Percentiles rank a stretch among this genome's conserved stretches.
Evolutionary conservation across 2,888 invertebrate species (phyloP).

Genomic region (Euproctis similis): DNA sequence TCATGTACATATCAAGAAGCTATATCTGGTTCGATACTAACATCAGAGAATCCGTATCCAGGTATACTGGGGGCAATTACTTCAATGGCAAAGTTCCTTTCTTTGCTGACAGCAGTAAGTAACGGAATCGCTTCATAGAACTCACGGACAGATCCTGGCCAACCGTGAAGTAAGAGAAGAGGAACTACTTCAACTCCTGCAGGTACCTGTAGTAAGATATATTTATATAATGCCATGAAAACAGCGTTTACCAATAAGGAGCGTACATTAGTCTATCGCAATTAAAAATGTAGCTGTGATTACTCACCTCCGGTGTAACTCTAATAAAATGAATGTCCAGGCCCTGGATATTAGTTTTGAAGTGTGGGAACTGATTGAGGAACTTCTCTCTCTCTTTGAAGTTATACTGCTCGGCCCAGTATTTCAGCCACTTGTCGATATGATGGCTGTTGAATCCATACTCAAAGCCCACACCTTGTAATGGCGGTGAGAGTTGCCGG

Average conservation of each 20-base stretch:
- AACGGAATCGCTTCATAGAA: constrained; percentile 83
- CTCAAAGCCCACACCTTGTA: constrained; percentile 82
- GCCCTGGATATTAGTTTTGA: constrained; percentile 83
- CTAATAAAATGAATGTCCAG: constrained; percentile 76
- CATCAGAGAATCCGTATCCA: constrained; percentile 64
- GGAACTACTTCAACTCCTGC: constrained; percentile 71
- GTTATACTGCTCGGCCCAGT: constrained; percentile 87
- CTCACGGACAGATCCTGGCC: constrained; percentile 88
- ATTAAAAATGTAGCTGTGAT: too few species aligned
- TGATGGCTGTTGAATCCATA: constrained; percentile 87
- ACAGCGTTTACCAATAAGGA: too few species aligned
- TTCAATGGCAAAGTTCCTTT: constrained; percentile 77
- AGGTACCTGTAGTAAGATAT: constrained; percentile 29
- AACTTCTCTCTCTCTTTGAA: constrained; percentile 75
- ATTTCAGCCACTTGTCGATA: constrained; percentile 78
- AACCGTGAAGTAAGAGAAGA: constrained; percentile 84
- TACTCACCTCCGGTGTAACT: constrained; percentile 68
- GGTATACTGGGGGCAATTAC: constrained; percentile 76
- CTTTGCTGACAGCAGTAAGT: constrained; percentile 70
- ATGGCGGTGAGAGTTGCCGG: constrained; percentile 60
- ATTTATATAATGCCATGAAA: too few species aligned
- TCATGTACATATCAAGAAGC: too few species aligned
- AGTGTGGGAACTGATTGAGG: constrained; percentile 85
- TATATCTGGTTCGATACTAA: constrained; percentile 21
- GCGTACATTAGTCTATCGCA: too few species aligned